These are phyloP conservation scores for Anneissia japonica DNA, from an alignment of 35 echinoderm and acorn worm genomes.

Conservation along the genomic window DNA sequence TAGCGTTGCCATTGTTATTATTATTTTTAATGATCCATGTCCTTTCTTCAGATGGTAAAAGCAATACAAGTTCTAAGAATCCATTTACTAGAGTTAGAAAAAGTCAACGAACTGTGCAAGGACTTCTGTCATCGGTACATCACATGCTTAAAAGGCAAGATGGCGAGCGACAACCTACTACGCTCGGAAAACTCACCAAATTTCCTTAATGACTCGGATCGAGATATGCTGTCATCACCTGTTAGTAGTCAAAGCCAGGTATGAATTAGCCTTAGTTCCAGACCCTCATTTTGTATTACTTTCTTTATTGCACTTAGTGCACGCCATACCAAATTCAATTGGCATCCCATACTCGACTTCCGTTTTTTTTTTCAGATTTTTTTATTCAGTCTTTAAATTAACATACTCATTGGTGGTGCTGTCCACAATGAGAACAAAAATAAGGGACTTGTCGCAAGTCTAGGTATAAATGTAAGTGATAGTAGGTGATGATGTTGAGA, in stretches of 20 bases:
- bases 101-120: constrained; percentile 99
- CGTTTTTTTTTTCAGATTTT: too few species aligned
- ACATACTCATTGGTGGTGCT: too few species aligned
- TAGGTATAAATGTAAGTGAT: too few species aligned
- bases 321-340: too few species aligned
- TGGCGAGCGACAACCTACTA: constrained; percentile 92
- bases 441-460: too few species aligned
- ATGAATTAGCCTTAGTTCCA: too few species aligned
- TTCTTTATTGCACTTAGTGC: too few species aligned
- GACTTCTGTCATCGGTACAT: constrained; percentile 99
- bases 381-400: too few species aligned
- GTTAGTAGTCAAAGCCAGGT: not conserved
- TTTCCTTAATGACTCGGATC: not conserved
- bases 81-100: constrained; percentile 88
- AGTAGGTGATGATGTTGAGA: too few species aligned
- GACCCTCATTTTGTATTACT: too few species aligned
- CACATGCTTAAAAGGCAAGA: constrained; percentile 94
- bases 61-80: constrained; percentile 97
- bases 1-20: not conserved
- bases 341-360: too few species aligned
- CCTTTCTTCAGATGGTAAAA: constrained; percentile 88
- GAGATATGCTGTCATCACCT: not conserved
- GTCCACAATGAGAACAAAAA: too few species aligned
- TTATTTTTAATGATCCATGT: not conserved
- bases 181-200: constrained; percentile 57